Percentiles rank a stretch among this genome's conserved stretches.
phyloP scores from a whole-genome alignment of 2,113 vertebrate species.

The Silurus asotus region DNA sequence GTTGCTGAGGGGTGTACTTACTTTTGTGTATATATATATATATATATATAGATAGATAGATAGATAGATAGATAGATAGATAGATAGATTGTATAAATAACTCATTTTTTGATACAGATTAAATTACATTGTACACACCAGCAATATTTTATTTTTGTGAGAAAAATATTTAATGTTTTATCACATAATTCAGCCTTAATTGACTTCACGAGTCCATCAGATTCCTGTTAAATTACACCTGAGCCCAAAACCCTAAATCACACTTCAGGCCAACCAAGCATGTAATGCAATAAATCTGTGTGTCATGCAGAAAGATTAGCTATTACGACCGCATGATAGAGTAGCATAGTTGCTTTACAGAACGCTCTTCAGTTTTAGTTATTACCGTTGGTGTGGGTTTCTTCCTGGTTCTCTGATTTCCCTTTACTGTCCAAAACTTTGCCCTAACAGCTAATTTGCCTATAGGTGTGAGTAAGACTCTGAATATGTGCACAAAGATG shows the following conservation, averaged over 20 bases:
- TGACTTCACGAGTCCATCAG: neutral
- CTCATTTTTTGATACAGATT: no score
- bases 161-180: neutral
- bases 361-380: neutral
- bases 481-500: neutral
- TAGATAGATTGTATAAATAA: no score
- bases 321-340: neutral
- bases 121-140: neutral
- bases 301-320: neutral
- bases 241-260: no score
- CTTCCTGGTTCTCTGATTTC: neutral
- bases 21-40: no score
- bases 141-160: neutral
- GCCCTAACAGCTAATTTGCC: neutral
- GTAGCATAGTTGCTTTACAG: neutral
- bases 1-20: no score
- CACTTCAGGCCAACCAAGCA: neutral
- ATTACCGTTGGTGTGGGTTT: neutral
- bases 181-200: neutral
- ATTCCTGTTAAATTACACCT: neutral
- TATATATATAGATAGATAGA: no score
- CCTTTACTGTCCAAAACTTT: neutral
- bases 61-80: no score
- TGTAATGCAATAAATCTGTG: neutral
- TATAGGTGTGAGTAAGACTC: neutral